A percentile compares a stretch with the other conserved stretches of the same genome.
Conservation (phyloP, 37 sponge, comb jelly and placozoan genomes). For the Beroe forskalii region DNA sequence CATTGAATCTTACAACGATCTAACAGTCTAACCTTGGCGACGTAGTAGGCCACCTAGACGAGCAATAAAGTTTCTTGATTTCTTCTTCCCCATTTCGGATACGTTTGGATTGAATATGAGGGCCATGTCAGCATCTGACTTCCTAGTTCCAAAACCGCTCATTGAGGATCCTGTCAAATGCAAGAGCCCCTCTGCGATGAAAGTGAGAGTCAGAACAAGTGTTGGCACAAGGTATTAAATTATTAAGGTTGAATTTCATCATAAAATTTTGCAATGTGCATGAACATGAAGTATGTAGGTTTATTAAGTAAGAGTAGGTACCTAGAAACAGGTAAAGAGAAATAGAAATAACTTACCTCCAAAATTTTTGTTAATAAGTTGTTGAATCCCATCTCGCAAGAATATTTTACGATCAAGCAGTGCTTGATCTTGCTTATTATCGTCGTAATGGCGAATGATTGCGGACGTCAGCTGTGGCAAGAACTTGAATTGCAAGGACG, state of each 20-base stretch:
- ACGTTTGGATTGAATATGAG: slow-evolving; percentile 12
- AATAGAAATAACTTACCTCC: slow-evolving; percentile 30
- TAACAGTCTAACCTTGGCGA: slow-evolving; percentile 25
- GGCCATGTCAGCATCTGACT: slow-evolving; percentile 57
- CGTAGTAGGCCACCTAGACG: not conserved
- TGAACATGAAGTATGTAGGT: too few species aligned
- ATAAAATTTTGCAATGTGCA: too few species aligned
- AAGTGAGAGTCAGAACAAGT: too few species aligned
- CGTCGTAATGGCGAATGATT: not conserved
- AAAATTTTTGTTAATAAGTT: not conserved
- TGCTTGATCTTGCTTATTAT: not conserved
- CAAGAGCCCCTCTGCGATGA: slow-evolving; percentile 8
- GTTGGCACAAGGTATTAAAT: too few species aligned
- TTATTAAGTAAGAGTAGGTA: too few species aligned
- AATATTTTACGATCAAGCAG: not conserved
- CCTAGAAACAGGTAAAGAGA: too few species aligned
- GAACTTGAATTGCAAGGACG: too few species aligned
- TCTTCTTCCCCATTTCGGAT: not conserved
- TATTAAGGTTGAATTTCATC: too few species aligned
- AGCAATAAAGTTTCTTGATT: not conserved
- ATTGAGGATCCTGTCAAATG: slow-evolving; percentile 41
- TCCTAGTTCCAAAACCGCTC: slow-evolving; percentile 44
- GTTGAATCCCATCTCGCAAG: slow-evolving; percentile 1
- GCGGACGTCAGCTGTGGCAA: not conserved
- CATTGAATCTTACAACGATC: too few species aligned